A percentile compares a stretch with the other conserved stretches of the same genome.
Evolutionary conservation across 2,888 invertebrate species (phyloP).

Genomic region (Protophormia terraenovae): DNA sequence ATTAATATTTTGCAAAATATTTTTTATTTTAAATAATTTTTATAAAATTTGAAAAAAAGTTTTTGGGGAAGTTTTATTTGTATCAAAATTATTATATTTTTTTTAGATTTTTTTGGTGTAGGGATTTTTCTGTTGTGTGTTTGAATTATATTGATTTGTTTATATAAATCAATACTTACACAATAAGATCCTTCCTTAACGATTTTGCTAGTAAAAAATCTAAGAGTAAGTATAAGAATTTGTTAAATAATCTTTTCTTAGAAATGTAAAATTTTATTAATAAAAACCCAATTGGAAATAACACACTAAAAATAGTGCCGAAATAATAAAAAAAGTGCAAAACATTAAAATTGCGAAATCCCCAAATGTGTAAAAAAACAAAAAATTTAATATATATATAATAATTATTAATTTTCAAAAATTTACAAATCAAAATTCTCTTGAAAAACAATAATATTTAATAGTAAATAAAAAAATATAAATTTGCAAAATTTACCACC

Average conservation of each 20-base stretch:
- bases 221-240: constrained; percentile 56
- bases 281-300: constrained; percentile 2
- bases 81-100: too few relatives aligned
- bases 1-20: too few relatives aligned
- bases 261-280: background rate
- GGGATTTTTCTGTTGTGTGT: background rate
- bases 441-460: background rate
- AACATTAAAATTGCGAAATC: constrained; percentile 3
- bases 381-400: too few relatives aligned
- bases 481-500: too few relatives aligned
- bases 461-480: too few relatives aligned
- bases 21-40: too few relatives aligned
- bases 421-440: background rate
- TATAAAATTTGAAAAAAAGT: too few relatives aligned
- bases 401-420: background rate
- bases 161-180: constrained; percentile 60
- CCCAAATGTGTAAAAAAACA: too few relatives aligned
- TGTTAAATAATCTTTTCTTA: constrained; percentile 22
- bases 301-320: background rate
- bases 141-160: constrained; percentile 44
- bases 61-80: background rate
- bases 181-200: constrained; percentile 51
- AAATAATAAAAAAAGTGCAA: constrained; percentile 42
- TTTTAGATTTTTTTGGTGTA: too few relatives aligned
- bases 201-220: constrained; percentile 63